phyloP scores from a whole-genome alignment of 1,140 invertebrate genomes.

The Ectropis grisescens region DNA sequence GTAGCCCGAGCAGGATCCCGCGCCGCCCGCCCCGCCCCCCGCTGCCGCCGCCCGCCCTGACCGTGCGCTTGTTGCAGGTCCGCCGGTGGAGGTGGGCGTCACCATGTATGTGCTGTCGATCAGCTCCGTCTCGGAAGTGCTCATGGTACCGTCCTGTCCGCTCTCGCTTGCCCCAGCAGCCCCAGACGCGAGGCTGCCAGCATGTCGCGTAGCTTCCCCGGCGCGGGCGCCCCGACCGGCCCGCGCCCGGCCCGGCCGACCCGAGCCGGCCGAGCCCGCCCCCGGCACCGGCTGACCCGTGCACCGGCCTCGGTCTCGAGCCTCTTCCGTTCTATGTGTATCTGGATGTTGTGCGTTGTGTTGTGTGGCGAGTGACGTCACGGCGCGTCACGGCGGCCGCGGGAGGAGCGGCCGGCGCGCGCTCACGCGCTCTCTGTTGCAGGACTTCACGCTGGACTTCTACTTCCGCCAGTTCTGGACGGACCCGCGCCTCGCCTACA shows the following conservation, averaged over 20 bases:
- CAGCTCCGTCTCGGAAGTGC: slow-evolving; percentile 96
- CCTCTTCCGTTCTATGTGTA: too few relatives aligned
- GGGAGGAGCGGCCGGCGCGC: too few relatives aligned
- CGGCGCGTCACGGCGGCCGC: too few relatives aligned
- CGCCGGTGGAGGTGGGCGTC: slow-evolving; percentile 93
- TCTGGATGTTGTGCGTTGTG: too few relatives aligned
- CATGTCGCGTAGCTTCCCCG: slow-evolving; percentile 34
- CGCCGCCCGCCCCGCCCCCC: slow-evolving; percentile 3
- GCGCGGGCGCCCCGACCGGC: background rate
- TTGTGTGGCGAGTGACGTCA: too few relatives aligned
- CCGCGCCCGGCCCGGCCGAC: background rate
- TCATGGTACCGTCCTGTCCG: slow-evolving; percentile 82
- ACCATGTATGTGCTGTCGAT: slow-evolving; percentile 98
- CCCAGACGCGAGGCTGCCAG: slow-evolving; percentile 52
- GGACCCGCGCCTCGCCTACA: slow-evolving; percentile 93
- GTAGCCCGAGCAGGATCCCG: background rate
- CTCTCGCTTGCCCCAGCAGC: slow-evolving; percentile 43
- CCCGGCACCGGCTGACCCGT: too few relatives aligned
- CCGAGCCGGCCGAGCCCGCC: too few relatives aligned
- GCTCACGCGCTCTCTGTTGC: too few relatives aligned
- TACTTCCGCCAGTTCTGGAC: slow-evolving; percentile 99
- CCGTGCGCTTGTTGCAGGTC: slow-evolving; percentile 80
- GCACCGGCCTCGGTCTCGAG: too few relatives aligned
- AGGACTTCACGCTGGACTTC: slow-evolving; percentile 99
- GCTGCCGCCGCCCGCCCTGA: slow-evolving; percentile 16